These are phyloP conservation scores for Petrocephalus schoutedeni DNA, from an alignment of 2,797 vertebrate species.

Conservation along the genomic window DNA sequence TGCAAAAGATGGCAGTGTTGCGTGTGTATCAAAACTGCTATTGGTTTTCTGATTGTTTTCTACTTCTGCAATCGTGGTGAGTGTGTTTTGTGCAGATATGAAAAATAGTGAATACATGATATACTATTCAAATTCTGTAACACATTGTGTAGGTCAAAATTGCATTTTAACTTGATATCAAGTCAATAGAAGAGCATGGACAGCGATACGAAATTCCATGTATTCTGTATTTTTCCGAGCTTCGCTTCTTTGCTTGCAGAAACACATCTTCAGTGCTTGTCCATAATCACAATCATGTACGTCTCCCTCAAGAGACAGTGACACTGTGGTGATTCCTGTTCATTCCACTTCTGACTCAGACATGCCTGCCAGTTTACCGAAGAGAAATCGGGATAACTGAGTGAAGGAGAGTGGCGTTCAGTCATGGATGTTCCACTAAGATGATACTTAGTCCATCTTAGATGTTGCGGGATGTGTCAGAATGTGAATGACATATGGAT, in stretches of 20 bases:
- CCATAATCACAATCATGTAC: constrained; percentile 18
- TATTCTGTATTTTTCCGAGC: constrained; percentile 16
- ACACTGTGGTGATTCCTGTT: constrained; percentile 23
- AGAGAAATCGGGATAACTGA: constrained; percentile 26
- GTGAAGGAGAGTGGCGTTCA: constrained; percentile 18
- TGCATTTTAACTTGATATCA: constrained; percentile 11
- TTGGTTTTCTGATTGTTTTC: not conserved
- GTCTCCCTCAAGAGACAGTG: constrained; percentile 17
- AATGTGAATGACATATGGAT: constrained; percentile 24
- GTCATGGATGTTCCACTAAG: constrained; percentile 26
- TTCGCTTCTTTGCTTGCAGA: constrained; percentile 4
- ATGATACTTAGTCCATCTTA: constrained; percentile 24
- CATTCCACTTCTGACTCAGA: constrained; percentile 23
- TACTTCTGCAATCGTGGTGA: not conserved
- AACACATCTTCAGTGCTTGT: constrained; percentile 20
- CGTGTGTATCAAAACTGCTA: constrained; percentile 8
- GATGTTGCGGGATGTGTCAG: constrained; percentile 26
- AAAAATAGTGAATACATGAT: not conserved
- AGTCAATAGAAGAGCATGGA: not conserved
- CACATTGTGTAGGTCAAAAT: not conserved
- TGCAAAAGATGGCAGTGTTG: constrained; percentile 20
- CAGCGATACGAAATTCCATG: constrained; percentile 8
- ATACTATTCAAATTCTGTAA: not conserved
- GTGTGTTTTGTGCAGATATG: not conserved
- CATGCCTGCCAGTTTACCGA: constrained; percentile 22